phyloP scores from a whole-genome alignment of 2,888 invertebrate genomes.

The Cosmia trapezina region DNA sequence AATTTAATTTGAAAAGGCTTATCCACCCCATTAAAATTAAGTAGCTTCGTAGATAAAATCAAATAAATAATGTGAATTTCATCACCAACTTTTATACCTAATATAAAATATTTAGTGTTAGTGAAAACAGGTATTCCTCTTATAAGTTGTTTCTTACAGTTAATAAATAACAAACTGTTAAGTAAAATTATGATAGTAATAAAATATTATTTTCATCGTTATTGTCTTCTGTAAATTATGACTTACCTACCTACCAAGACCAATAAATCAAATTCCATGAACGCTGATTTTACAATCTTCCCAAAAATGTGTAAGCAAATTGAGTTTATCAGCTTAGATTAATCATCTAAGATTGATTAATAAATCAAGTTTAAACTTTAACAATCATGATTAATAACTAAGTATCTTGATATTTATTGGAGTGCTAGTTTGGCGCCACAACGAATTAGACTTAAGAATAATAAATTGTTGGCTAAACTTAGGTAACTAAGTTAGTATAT shows the following conservation, averaged over 20 bases:
- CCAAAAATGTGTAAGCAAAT: conserved; percentile 20
- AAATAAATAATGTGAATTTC: too few species aligned
- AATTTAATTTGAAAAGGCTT: too few species aligned
- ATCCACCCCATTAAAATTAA: too few species aligned
- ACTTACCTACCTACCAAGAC: not conserved
- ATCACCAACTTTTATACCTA: too few species aligned
- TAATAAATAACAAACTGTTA: too few species aligned
- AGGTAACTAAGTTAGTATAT: not conserved
- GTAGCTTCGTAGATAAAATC: too few species aligned
- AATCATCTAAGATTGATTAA: conserved; percentile 17
- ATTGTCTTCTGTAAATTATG: too few species aligned
- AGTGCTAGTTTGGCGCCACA: conserved; percentile 42
- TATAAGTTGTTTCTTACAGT: too few species aligned
- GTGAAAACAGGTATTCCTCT: too few species aligned
- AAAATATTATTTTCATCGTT: too few species aligned
- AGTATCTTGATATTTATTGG: conserved; percentile 20
- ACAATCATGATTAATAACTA: conserved; percentile 3
- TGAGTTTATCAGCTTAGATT: conserved; percentile 17
- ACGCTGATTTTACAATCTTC: not conserved
- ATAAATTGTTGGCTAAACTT: conserved; percentile 38
- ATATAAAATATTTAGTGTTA: too few species aligned
- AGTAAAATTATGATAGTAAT: too few species aligned
- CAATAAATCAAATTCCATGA: not conserved
- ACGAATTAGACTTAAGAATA: conserved; percentile 28
- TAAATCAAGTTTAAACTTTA: conserved; percentile 26